Evolutionary conservation across 2,113 vertebrate species (phyloP).

Genomic region (Colinus virginianus): DNA sequence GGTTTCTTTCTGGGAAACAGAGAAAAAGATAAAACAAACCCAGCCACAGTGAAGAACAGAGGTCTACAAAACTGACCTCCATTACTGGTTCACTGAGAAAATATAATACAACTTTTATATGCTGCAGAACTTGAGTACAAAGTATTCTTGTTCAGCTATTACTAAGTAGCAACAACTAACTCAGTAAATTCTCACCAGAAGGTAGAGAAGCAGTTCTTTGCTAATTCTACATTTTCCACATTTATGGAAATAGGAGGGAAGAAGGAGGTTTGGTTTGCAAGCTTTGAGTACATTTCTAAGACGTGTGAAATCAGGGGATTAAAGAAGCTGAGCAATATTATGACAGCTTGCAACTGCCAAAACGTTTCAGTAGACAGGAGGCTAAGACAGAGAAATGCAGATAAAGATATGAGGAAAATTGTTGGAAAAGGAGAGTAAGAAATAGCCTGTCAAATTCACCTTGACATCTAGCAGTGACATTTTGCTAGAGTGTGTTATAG

Average conservation of each 20-base stretch:
- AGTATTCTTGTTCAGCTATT: background rate
- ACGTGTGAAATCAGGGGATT: background rate
- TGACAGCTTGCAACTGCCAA: slow-evolving; percentile 10
- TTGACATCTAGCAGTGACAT: slow-evolving; percentile 39
- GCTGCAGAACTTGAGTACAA: background rate
- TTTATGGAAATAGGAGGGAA: background rate
- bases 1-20: background rate
- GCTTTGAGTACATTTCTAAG: background rate
- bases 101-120: background rate
- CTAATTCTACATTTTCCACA: background rate
- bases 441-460: slow-evolving; percentile 17
- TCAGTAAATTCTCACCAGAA: background rate
- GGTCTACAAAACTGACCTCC: background rate
- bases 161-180: background rate
- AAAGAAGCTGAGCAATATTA: slow-evolving; percentile 3
- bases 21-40: background rate
- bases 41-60: rapidly evolving
- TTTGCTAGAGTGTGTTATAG: background rate
- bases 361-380: background rate
- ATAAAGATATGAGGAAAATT: slow-evolving; percentile 1
- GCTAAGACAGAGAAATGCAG: background rate
- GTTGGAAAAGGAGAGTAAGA: background rate
- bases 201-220: background rate
- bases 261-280: background rate
- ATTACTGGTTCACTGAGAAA: background rate